These are phyloP conservation scores for Ophioninae sp. DNA, from an alignment of 2,888 invertebrate species.

Conservation along the genomic window DNA sequence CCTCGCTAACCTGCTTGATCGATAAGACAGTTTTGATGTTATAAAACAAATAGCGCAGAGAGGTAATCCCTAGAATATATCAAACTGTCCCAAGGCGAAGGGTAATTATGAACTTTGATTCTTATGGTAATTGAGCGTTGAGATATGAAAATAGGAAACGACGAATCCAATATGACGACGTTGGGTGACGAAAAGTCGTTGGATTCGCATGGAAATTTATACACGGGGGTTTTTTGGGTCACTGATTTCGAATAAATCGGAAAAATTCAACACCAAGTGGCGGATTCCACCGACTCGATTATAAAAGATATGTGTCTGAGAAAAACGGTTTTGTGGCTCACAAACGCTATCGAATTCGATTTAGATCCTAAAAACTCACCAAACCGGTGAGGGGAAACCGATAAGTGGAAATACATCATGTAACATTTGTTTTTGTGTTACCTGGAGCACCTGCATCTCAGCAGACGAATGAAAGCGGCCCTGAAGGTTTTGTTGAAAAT, in stretches of 20 bases:
- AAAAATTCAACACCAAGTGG: neutral
- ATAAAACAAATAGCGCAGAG: no score
- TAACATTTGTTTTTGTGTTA: constrained; percentile 75
- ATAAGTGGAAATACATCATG: neutral
- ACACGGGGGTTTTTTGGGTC: neutral
- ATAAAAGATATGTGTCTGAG: no score
- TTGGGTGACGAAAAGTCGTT: neutral
- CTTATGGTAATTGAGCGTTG: no score
- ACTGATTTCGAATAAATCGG: neutral
- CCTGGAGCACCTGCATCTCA: constrained; percentile 90
- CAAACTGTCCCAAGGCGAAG: no score
- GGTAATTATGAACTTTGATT: no score
- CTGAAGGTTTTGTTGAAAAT: constrained; percentile 95
- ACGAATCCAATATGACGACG: neutral
- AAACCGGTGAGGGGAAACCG: neutral
- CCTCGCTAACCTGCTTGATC: constrained; percentile 85
- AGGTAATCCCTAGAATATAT: no score
- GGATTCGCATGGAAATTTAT: neutral
- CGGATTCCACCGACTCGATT: neutral
- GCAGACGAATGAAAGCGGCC: constrained; percentile 90
- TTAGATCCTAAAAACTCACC: neutral
- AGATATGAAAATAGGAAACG: neutral
- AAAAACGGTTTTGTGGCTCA: no score
- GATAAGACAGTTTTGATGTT: neutral
- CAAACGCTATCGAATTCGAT: neutral